phyloP scores from a whole-genome alignment of 2,797 vertebrate species.

The Dermochelys coriacea region DNA sequence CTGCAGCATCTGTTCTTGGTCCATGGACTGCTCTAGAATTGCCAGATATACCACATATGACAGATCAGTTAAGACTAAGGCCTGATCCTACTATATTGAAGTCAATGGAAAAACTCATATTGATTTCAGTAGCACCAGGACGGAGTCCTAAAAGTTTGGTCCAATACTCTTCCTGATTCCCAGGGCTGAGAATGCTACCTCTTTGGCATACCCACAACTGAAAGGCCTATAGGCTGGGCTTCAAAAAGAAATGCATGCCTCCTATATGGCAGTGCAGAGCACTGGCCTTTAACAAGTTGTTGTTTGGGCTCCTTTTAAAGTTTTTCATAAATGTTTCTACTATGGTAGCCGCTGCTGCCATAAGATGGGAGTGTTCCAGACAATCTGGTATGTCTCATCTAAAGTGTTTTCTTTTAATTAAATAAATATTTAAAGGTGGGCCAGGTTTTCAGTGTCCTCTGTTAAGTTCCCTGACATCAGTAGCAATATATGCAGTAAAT shows the following conservation, averaged over 20 bases:
- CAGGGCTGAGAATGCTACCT: background rate
- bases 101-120: background rate
- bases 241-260: background rate
- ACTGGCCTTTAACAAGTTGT: background rate
- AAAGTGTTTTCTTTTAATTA: conserved; percentile 17
- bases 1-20: background rate
- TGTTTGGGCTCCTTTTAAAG: background rate
- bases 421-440: conserved; percentile 69
- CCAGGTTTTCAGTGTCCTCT: background rate
- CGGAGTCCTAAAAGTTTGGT: background rate
- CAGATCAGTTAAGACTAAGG: background rate
- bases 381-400: conserved; percentile 10
- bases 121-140: background rate
- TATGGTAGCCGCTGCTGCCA: background rate
- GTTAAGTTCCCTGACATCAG: background rate
- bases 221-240: background rate
- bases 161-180: background rate
- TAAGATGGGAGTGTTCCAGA: conserved; percentile 28
- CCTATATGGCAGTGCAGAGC: background rate
- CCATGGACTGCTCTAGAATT: background rate
- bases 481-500: background rate
- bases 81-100: background rate
- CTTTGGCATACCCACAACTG: background rate
- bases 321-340: background rate
- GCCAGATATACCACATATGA: background rate